Conservation (phyloP, 1,140 invertebrate genomes). For the Artemia franciscana region DNA sequence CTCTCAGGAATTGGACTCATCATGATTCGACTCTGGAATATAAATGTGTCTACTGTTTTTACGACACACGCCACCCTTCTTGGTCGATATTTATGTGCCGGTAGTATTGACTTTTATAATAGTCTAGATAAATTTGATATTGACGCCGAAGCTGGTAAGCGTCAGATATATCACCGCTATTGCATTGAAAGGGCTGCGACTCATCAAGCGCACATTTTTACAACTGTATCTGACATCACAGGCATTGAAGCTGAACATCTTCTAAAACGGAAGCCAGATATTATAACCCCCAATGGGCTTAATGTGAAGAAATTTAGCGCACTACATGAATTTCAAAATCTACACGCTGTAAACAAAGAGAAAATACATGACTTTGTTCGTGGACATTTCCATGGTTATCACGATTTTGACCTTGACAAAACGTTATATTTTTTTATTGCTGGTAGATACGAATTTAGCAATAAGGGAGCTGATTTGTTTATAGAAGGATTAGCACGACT, state of each 20-base stretch:
- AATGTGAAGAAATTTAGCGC: slow-evolving; percentile 99
- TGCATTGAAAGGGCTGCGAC: slow-evolving; percentile 90
- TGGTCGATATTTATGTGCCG: slow-evolving; percentile 90
- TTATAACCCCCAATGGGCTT: slow-evolving; percentile 93
- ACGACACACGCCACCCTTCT: slow-evolving; percentile 96
- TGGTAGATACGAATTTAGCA: slow-evolving; percentile 94
- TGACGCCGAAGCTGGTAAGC: slow-evolving; percentile 92
- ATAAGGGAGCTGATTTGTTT: slow-evolving; percentile 98
- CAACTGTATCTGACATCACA: slow-evolving; percentile 97
- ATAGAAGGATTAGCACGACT: slow-evolving; percentile 87
- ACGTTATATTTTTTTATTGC: slow-evolving; percentile 98
- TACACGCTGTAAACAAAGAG: slow-evolving; percentile 90
- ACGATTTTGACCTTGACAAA: slow-evolving; percentile 96
- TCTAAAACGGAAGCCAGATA: slow-evolving; percentile 80
- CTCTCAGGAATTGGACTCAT: slow-evolving; percentile 86
- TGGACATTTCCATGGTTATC: slow-evolving; percentile 95
- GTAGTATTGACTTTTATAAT: slow-evolving; percentile 96
- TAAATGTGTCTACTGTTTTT: slow-evolving; percentile 91
- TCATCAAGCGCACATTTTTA: slow-evolving; percentile 82
- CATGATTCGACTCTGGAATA: slow-evolving; percentile 49
- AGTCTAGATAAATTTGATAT: slow-evolving; percentile 83
- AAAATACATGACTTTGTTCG: slow-evolving; percentile 96
- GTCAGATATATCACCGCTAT: slow-evolving; percentile 97
- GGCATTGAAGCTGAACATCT: slow-evolving; percentile 82
- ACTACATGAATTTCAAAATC: slow-evolving; percentile 96